Conservation (phyloP, 2,888 invertebrate species). For the Phengaris arion region DNA sequence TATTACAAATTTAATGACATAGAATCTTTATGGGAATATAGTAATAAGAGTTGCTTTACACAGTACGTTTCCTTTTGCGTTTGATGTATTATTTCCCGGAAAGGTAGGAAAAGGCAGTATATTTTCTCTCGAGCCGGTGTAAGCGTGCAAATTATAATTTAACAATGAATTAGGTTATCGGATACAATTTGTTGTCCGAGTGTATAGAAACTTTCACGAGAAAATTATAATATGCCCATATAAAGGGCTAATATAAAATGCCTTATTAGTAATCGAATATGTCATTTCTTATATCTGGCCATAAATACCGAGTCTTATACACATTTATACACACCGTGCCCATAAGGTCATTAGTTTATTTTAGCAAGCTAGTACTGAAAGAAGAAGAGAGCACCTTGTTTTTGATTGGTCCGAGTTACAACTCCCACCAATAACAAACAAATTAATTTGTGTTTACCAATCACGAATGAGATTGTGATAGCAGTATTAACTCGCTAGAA, state of each 20-base stretch:
- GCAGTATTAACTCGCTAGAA: too few species aligned
- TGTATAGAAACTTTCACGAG: background rate
- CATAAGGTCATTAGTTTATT: too few species aligned
- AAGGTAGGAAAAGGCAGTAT: conserved; percentile 10
- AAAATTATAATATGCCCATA: background rate
- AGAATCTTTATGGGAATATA: background rate
- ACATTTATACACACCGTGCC: too few species aligned
- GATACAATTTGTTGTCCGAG: background rate
- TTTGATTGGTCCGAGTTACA: too few species aligned
- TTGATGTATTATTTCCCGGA: conserved; percentile 25
- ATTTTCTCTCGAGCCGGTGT: background rate
- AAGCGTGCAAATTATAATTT: background rate
- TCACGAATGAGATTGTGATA: too few species aligned
- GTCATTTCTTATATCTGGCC: too few species aligned
- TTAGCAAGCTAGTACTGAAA: too few species aligned
- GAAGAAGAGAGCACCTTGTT: too few species aligned
- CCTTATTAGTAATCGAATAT: background rate
- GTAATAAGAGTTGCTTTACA: background rate
- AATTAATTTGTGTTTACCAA: too few species aligned
- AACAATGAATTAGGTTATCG: conserved; percentile 15
- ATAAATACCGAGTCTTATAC: too few species aligned
- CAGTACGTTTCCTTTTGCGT: background rate
- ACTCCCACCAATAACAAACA: too few species aligned
- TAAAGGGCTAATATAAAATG: background rate
- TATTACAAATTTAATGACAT: too few species aligned